Conservation (phyloP, 2,888 invertebrate species). For the Ectobius pallidus region DNA sequence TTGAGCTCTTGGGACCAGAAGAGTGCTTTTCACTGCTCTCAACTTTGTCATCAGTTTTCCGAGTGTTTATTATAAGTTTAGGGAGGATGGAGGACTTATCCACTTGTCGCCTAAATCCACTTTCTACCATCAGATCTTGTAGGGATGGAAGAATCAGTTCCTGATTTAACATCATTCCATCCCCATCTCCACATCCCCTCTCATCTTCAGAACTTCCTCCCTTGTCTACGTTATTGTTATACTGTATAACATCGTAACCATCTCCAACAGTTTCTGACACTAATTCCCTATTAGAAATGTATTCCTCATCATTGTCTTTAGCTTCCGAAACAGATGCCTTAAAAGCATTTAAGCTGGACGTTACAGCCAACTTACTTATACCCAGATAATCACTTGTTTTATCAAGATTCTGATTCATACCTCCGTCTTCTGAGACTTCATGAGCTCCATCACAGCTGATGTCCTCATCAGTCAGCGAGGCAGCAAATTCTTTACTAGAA, state of each 20-base stretch:
- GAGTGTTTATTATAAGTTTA: not conserved
- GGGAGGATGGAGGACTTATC: slow-evolving; percentile 9
- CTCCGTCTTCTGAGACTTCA: not conserved
- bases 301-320: not conserved
- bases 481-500: slow-evolving; percentile 17
- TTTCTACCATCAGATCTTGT: slow-evolving; percentile 38
- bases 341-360: no score
- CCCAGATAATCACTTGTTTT: no score
- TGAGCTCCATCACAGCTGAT: not conserved
- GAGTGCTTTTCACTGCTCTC: not conserved
- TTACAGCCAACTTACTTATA: no score
- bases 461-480: slow-evolving; percentile 3
- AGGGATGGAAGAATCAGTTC: slow-evolving; percentile 36
- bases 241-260: not conserved
- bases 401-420: no score
- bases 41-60: not conserved
- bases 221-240: slow-evolving; percentile 34
- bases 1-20: not conserved
- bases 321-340: no score
- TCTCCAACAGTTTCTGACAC: slow-evolving; percentile 12
- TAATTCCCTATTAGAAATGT: slow-evolving; percentile 5
- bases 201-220: slow-evolving; percentile 31
- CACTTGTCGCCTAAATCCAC: slow-evolving; percentile 27
- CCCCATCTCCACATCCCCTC: slow-evolving; percentile 5
- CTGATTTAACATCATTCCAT: slow-evolving; percentile 12